Evolutionary conservation across 2,888 invertebrate genomes (phyloP), one percentile per base, ranked within the genome.

Genomic region (Synergus umbraculus): DNA sequence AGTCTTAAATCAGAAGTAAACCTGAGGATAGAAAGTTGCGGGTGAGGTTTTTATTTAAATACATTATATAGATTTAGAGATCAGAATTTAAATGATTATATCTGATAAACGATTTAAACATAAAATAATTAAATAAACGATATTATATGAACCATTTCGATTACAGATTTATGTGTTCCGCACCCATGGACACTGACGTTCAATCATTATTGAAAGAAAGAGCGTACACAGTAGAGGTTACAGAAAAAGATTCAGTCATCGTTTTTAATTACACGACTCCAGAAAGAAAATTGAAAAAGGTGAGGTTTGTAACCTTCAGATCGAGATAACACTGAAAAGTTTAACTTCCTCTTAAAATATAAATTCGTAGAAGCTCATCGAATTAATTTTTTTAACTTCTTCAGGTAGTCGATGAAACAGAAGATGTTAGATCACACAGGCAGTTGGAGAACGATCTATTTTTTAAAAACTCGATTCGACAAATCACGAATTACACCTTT

Each of bases 391-490:
- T 41, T 65, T 2, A 37, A 65, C 37, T 43, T 65, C 37, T 65
- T 65, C 41, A 69, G 69, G 29, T 29, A 73, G 15, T 37, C 49
- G 54, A 54, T n/a, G 54, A 73, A 49, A 41, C 29, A 4, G 86
- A 87, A 37, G 91, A 92, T 81, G 92, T 94, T 78, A 93, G 93
- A 82, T 94, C 94, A 58, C 92, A 93, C 18, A 92, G 94, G 78
- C 93, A 93, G 66, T 88, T 95, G 85, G 93, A 90, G 49, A 95
- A 95, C 86, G 93, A 95, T 83, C 94, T 94, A 15, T 93, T 92
- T 80, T 95, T 94, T 85, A 93, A 93, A 79, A 94, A 93, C 0
- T 93, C 94, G 0, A 92, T 95, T 64, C 93, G 95, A 15, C 94
- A 93, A 88, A 87, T 95, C 8, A 94, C 94, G 0, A 93, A 93